Evolutionary conservation across 2,888 invertebrate species (phyloP), one percentile per base, ranked within the genome.

Genomic region (Panzeria rudis): DNA sequence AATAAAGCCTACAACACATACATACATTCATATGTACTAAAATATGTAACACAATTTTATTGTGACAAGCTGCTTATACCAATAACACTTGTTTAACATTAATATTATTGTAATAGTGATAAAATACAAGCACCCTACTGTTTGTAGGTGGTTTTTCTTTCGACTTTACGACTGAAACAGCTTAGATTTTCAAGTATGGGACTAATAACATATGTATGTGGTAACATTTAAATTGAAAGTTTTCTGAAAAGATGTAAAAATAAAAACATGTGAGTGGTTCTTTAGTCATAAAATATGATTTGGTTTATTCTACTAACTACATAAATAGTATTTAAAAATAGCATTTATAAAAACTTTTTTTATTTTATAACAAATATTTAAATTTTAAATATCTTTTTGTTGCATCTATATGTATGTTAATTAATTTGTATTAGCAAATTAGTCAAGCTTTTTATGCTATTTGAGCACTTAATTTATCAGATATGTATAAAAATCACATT

Each of bases 391-490:
- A 41, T 11, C 13, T 11, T 41, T 41, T 7, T 35, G 9, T 35
- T 35, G 13, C 13, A 13, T 13, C 2, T 41, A 41, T n/a, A n/a
- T 41, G 13, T 41, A n/a, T 38, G 38, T 71, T 38, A 72, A 72
- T 59, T 47, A 72, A 61, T 56, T 41, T 4, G 29, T 59, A 59
- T 13, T 9, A 15, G 47, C 20, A 17, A 59, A 59, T 62, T 64
- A 41, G 52, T 52, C 17, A 50, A 41, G 2, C 15, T 62, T 52
- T 52, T 75, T 3, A 25, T 38, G 20, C 41, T 44, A 15, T 13
- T 62, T 41, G 41, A n/a, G 15, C 20, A 66, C 44, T 50, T 75
- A 44, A 76, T 76, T 66, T 32, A 47, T 66, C 32, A 75, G 32
- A 32, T n/a, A 23, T 17, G n/a, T n/a, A 15, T 66, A 76, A 15